These are phyloP conservation scores for Triplophysa dalaica DNA, from an alignment of 2,113 vertebrate species.

Conservation along the genomic window DNA sequence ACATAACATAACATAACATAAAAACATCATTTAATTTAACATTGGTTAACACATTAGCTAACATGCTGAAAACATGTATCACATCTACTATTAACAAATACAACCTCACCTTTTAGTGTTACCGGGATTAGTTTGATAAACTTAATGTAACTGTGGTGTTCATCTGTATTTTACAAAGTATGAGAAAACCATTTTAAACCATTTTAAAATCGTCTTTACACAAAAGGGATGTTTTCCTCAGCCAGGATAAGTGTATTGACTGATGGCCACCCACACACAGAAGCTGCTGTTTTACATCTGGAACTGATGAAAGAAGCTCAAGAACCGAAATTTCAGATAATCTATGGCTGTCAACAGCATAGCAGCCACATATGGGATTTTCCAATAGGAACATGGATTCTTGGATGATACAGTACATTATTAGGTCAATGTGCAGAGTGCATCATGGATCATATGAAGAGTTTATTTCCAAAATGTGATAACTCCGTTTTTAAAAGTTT, in stretches of 20 bases:
- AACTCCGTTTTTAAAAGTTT: no score
- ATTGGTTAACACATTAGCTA: no score
- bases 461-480: no score
- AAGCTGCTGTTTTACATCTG: slow-evolving; percentile 5
- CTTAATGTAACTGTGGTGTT: not conserved
- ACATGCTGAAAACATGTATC: no score
- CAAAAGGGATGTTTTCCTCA: not conserved
- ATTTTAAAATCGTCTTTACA: not conserved
- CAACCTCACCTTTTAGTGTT: no score
- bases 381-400: not conserved
- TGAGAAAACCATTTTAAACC: not conserved
- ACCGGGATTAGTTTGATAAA: no score
- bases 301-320: not conserved
- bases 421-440: not conserved
- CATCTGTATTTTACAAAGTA: not conserved
- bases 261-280: slow-evolving; percentile 5
- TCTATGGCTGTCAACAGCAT: not conserved
- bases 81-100: no score
- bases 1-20: no score
- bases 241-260: not conserved
- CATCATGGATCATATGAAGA: no score
- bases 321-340: not conserved
- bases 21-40: no score
- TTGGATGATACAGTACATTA: not conserved
- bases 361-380: not conserved